Evolutionary conservation across 2,113 vertebrate genomes (phyloP).

Genomic region (Camelus dromedarius): DNA sequence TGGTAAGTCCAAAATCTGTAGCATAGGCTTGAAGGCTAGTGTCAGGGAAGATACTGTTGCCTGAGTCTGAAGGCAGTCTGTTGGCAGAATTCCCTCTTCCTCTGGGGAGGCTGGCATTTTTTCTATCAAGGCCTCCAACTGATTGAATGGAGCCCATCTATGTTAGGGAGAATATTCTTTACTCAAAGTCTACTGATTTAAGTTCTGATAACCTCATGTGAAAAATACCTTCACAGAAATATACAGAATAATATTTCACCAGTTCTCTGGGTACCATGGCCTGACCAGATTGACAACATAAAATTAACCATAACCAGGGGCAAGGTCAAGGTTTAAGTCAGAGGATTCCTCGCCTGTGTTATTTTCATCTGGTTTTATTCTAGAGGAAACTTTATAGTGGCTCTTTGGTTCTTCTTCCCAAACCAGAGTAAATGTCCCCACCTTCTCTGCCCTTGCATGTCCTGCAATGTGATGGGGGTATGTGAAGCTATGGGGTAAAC

Average conservation of each 20-base stretch:
- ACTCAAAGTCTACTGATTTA: neutral
- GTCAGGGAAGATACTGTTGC: neutral
- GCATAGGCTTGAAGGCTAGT: neutral
- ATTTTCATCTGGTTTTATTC: slow-evolving; percentile 35
- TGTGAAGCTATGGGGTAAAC: neutral
- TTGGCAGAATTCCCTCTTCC: neutral
- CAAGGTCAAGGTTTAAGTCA: neutral
- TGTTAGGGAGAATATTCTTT: neutral
- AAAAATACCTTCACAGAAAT: slow-evolving; percentile 5
- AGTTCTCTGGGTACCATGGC: neutral
- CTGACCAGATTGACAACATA: neutral
- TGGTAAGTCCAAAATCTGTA: neutral
- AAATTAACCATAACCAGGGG: neutral
- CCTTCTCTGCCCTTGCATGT: neutral
- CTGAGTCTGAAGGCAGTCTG: neutral
- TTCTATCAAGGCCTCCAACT: neutral
- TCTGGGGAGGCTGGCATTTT: neutral
- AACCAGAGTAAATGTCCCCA: neutral
- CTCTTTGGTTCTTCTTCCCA: neutral
- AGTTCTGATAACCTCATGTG: neutral
- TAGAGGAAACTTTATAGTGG: neutral
- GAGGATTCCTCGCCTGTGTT: neutral
- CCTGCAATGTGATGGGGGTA: neutral
- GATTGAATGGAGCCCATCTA: neutral
- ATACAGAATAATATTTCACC: slow-evolving; percentile 30